phyloP scores from a whole-genome alignment of 2,888 invertebrate genomes.

The Blomia tropicalis region DNA sequence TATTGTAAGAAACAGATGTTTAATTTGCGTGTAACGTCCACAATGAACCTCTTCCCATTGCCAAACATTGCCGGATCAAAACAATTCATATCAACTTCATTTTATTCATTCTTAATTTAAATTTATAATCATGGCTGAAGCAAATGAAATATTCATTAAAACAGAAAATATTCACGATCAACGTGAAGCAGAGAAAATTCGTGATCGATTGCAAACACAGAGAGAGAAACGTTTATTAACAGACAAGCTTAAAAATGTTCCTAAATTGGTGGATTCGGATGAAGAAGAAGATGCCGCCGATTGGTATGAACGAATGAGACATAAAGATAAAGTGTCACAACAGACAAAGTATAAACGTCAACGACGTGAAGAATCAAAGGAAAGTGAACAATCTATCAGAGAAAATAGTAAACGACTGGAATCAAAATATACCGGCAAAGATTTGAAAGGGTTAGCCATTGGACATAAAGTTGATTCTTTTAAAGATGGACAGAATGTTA shows the following conservation, averaged over 20 bases:
- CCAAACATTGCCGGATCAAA: no score
- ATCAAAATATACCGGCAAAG: conserved; percentile 47
- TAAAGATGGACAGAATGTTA: conserved; percentile 62
- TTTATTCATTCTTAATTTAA: neutral
- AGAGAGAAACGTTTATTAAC: conserved; percentile 64
- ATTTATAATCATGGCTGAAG: conserved; percentile 38
- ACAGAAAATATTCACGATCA: conserved; percentile 44
- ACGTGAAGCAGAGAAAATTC: conserved; percentile 59
- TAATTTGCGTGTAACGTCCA: no score
- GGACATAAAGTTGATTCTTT: conserved; percentile 58
- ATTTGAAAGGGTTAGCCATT: conserved; percentile 65
- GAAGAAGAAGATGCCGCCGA: conserved; percentile 48
- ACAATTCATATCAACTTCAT: no score
- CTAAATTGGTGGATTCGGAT: conserved; percentile 46
- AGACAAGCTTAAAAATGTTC: conserved; percentile 41
- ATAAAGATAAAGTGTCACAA: conserved; percentile 59
- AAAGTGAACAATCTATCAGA: conserved; percentile 73
- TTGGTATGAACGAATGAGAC: conserved; percentile 63
- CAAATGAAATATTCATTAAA: conserved; percentile 41
- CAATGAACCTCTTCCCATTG: no score
- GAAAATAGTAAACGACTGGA: conserved; percentile 15
- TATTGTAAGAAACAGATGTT: no score
- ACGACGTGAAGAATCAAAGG: conserved; percentile 54
- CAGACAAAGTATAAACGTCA: conserved; percentile 33
- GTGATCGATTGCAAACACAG: conserved; percentile 56